Percentiles rank a stretch among this genome's conserved stretches.
Evolutionary conservation across 2,113 vertebrate species (phyloP).

Genomic region (Acanthisitta chloris): DNA sequence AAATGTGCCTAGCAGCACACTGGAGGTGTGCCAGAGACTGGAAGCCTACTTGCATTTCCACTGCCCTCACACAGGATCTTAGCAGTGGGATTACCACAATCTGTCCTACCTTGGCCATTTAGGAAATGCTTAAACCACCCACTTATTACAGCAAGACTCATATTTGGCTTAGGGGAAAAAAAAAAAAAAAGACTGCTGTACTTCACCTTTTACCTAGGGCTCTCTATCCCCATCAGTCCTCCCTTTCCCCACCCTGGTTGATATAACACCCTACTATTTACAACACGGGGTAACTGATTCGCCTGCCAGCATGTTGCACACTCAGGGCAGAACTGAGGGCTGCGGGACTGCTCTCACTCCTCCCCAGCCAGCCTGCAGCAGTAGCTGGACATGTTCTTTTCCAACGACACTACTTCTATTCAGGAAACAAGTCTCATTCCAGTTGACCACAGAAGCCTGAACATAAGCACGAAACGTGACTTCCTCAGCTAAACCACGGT

Average conservation of each 20-base stretch:
- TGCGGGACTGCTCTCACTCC: background rate
- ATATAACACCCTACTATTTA: background rate
- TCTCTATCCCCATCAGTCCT: background rate
- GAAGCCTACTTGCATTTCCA: background rate
- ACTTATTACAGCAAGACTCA: background rate
- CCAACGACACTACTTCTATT: background rate
- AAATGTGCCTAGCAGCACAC: background rate
- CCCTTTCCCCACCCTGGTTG: background rate
- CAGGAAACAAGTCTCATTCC: background rate
- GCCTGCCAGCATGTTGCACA: background rate
- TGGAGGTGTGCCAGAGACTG: background rate
- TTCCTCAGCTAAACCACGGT: background rate
- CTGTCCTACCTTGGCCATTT: background rate
- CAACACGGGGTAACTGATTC: background rate
- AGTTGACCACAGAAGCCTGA: background rate
- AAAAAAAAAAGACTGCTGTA: background rate
- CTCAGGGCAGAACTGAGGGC: background rate
- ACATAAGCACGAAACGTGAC: background rate
- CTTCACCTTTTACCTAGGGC: background rate
- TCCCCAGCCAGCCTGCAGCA: background rate
- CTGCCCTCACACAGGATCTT: background rate
- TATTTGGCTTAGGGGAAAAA: background rate
- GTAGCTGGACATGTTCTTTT: background rate
- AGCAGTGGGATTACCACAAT: background rate
- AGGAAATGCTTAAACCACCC: background rate